Conservation (phyloP, 2,113 vertebrate genomes). For the Amia ocellicauda region DNA sequence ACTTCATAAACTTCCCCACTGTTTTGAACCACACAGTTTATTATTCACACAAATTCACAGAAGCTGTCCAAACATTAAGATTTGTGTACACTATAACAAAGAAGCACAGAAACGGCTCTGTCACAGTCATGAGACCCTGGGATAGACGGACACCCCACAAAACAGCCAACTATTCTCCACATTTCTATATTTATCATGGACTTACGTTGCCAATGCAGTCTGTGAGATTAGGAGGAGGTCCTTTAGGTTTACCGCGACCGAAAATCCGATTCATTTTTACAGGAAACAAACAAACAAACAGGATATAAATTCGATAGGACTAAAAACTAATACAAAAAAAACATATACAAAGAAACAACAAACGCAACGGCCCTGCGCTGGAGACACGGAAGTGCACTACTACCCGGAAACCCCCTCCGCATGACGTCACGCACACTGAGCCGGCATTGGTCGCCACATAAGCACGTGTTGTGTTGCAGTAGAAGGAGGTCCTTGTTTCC, state of each 20-base stretch:
- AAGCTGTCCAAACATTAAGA: no score
- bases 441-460: no score
- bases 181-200: slow-evolving; percentile 17
- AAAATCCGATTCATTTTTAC: slow-evolving; percentile 89
- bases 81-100: background rate
- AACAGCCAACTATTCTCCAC: background rate
- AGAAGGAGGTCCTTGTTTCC: no score
- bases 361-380: background rate
- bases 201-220: slow-evolving; percentile 92
- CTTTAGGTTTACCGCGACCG: slow-evolving; percentile 83
- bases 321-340: slow-evolving; percentile 8
- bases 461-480: no score
- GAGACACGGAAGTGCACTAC: no score
- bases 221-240: slow-evolving; percentile 85
- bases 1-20: no score
- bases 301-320: background rate
- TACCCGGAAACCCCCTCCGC: no score
- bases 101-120: background rate
- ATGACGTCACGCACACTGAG: no score
- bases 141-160: background rate
- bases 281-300: background rate
- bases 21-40: no score
- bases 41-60: no score
- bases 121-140: slow-evolving; percentile 1
- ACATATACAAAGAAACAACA: background rate